Percentiles rank a stretch among this genome's conserved stretches.
These are phyloP conservation scores for Beroe forskalii DNA, from an alignment of 37 sponge, comb jelly and placozoan species.

Conservation along the genomic window DNA sequence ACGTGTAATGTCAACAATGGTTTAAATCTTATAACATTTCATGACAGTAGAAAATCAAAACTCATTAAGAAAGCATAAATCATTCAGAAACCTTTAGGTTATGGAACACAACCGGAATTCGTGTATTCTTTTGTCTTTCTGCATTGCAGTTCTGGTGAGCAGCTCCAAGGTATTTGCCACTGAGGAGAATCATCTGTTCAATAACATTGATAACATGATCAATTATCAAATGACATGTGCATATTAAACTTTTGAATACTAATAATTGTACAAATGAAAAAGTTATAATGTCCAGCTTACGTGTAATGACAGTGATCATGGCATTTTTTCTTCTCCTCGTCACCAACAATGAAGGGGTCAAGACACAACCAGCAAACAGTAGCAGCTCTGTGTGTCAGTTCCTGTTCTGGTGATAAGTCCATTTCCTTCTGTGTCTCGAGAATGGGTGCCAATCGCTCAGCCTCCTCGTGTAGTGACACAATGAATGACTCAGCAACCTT, in stretches of 20 bases:
- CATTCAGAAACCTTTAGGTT: constrained; percentile 42
- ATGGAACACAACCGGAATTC: constrained; percentile 31
- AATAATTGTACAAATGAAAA: background rate
- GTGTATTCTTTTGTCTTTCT: constrained; percentile 3
- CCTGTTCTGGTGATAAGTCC: background rate
- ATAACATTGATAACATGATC: no score
- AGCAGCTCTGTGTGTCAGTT: background rate
- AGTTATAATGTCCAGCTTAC: background rate
- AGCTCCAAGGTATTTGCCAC: constrained; percentile 27
- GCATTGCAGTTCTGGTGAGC: constrained; percentile 12
- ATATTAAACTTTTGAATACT: no score
- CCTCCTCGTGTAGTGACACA: constrained; percentile 8
- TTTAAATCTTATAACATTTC: no score
- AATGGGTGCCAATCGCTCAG: background rate
- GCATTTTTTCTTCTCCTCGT: background rate
- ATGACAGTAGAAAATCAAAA: background rate
- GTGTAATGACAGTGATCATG: constrained; percentile 62
- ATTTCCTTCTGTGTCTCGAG: background rate
- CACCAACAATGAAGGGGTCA: background rate
- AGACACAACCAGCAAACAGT: background rate
- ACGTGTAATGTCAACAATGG: no score
- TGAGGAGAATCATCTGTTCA: background rate
- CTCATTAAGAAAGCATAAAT: no score
- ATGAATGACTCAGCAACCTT: background rate
- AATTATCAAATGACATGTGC: no score